Evolutionary conservation across 2,797 vertebrate genomes (phyloP).

Genomic region (Brotogeris chrysoptera): DNA sequence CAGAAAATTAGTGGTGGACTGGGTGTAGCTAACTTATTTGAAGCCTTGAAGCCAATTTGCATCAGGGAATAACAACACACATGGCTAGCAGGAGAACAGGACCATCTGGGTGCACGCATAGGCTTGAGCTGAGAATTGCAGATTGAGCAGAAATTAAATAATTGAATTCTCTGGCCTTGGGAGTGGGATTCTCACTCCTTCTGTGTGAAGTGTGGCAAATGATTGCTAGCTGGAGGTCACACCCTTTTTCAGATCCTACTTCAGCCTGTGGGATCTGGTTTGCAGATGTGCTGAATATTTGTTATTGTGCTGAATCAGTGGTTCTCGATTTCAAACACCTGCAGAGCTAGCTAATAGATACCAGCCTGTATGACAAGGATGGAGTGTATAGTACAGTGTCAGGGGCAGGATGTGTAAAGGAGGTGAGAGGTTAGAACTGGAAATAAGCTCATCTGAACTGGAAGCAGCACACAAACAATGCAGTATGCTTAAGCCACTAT

Average conservation of each 20-base stretch:
- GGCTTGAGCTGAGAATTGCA: rapidly evolving
- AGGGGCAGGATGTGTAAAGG: neutral
- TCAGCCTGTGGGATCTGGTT: neutral
- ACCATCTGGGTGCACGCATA: neutral
- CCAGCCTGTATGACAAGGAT: neutral
- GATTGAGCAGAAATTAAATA: neutral
- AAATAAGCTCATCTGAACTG: neutral
- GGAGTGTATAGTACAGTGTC: neutral
- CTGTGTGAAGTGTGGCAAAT: neutral
- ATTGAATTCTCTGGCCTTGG: neutral
- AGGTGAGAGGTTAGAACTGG: neutral
- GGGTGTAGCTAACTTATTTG: neutral
- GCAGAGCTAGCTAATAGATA: neutral
- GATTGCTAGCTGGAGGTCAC: neutral
- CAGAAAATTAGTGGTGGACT: neutral
- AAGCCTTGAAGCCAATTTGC: neutral
- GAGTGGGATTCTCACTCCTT: neutral
- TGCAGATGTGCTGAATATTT: neutral
- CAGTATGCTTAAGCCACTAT: rapidly evolving
- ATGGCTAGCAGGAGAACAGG: neutral
- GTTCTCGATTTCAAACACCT: neutral
- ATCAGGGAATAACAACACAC: neutral
- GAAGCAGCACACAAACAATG: neutral
- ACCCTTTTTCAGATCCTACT: neutral
- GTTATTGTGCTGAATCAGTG: neutral